Evolutionary conservation across 2,113 vertebrate species (phyloP), one percentile per base, ranked within the genome.

Genomic region (Coracopsis vasa): DNA sequence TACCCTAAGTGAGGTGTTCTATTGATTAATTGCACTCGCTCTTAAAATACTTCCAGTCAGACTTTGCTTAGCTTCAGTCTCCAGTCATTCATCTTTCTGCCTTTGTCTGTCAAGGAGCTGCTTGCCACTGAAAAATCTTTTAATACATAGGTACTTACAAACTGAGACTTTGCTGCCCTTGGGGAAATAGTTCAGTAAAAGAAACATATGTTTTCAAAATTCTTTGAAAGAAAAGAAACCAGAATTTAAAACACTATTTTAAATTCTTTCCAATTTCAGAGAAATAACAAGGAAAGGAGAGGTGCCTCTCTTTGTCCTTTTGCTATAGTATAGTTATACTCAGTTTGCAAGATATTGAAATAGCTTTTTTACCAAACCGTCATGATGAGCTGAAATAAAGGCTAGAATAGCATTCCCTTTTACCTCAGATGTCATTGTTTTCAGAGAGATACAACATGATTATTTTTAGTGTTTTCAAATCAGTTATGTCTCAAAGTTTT

Each of bases 31-130:
- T 95, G 67, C 78, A 56, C 29, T 80, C 31, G 8, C 25, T 90
- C 25, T 91, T 86, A 90, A 88, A 95, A 93, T 93, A 96, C 94
- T 95, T 95, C 88, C 88, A 86, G 81, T 93, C 79, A 94, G 81
- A 50, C 90, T 93, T 94, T 86, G 53, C 72, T 86, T 86, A 87
- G 85, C 60, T 94, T 94, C 92, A 64, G 67, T 86, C 50, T 95
- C 71, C 37, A 78, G 90, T 81, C 58, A 94, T 96, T 96, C 33
- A 3, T 95, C 94, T 95, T 94, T 47, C 24, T 92, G 75, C 54
- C 48, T 93, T 90, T 96, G 90, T 95, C 74, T 95, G 92, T 92
- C 88, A 93, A 80, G 75, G 64, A 90, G 62, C n/a, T 80, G 86
- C 65, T 90, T 73, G 41, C 67, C 47, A 21, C 19, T 48, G 87